phyloP scores from a whole-genome alignment of 2,888 invertebrate genomes.

The Latrodectus hesperus region DNA sequence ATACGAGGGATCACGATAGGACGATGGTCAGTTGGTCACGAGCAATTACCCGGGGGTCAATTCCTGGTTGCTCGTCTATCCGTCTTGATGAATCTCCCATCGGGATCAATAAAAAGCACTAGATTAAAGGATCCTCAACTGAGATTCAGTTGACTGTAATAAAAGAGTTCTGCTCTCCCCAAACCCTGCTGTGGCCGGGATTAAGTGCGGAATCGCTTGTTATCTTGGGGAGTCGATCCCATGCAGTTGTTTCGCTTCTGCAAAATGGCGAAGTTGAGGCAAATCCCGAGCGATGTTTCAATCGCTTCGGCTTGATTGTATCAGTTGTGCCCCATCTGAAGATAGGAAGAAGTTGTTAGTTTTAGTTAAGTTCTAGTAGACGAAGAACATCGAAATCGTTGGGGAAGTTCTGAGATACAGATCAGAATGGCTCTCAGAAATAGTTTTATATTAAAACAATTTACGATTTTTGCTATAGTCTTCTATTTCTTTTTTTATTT shows the following conservation, averaged over 20 bases:
- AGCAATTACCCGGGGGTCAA: conserved; percentile 43
- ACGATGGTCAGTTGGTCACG: conserved; percentile 47
- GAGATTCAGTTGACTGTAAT: conserved; percentile 45
- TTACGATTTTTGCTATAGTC: too few species aligned
- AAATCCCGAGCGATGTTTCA: background rate
- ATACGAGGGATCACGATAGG: conserved; percentile 48
- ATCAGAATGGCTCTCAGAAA: too few species aligned
- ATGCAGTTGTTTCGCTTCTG: background rate
- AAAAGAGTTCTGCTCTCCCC: conserved; percentile 38
- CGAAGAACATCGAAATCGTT: too few species aligned
- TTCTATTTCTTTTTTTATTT: too few species aligned
- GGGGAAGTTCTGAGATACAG: too few species aligned
- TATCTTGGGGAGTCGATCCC: background rate
- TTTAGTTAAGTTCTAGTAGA: background rate
- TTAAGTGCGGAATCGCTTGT: conserved; percentile 21
- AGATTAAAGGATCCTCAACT: conserved; percentile 35
- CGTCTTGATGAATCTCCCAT: conserved; percentile 35
- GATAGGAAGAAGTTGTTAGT: background rate
- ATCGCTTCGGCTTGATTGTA: background rate
- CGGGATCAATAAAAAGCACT: conserved; percentile 21
- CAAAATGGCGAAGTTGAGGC: background rate
- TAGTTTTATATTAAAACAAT: too few species aligned
- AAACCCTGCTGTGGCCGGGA: conserved; percentile 30
- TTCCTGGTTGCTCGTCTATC: conserved; percentile 10
- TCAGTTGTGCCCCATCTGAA: background rate